Evolutionary conservation across 2,113 vertebrate species (phyloP).

Genomic region (Emydura subglobosa): DNA sequence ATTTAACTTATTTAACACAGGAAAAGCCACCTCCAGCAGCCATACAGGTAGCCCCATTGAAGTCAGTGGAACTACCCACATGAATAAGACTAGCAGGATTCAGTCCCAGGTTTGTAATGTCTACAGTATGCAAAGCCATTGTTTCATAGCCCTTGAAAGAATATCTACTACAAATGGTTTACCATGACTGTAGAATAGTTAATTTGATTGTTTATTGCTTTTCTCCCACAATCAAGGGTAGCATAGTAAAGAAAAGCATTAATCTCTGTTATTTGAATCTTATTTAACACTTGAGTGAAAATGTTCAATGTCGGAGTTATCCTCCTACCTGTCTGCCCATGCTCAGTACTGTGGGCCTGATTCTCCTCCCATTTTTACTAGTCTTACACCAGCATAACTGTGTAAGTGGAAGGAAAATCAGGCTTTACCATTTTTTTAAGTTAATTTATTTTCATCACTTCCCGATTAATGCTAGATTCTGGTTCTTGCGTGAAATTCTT

Average conservation of each 20-base stretch:
- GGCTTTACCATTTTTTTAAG: constrained; percentile 43
- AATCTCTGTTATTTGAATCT: background rate
- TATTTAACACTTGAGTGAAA: background rate
- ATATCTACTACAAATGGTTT: fast-evolving
- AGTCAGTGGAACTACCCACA: background rate
- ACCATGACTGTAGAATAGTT: background rate
- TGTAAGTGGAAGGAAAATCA: constrained; percentile 18
- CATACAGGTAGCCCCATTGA: background rate
- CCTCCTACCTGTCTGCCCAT: background rate
- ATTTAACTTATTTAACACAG: background rate
- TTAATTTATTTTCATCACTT: constrained; percentile 61
- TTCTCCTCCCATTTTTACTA: background rate
- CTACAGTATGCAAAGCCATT: background rate
- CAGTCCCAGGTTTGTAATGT: constrained; percentile 18
- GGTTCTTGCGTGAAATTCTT: constrained; percentile 58
- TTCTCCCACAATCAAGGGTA: background rate
- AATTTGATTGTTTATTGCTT: background rate
- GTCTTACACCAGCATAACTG: background rate
- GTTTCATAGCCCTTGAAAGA: background rate
- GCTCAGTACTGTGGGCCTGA: background rate
- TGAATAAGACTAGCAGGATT: background rate
- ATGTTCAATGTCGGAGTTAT: background rate
- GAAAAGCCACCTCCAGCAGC: background rate
- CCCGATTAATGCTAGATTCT: constrained; percentile 61
- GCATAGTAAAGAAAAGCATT: background rate